Percentiles rank a stretch among this genome's conserved stretches.
phyloP scores from a whole-genome alignment of 2,113 vertebrate genomes.

The Phalacrocorax aristotelis region DNA sequence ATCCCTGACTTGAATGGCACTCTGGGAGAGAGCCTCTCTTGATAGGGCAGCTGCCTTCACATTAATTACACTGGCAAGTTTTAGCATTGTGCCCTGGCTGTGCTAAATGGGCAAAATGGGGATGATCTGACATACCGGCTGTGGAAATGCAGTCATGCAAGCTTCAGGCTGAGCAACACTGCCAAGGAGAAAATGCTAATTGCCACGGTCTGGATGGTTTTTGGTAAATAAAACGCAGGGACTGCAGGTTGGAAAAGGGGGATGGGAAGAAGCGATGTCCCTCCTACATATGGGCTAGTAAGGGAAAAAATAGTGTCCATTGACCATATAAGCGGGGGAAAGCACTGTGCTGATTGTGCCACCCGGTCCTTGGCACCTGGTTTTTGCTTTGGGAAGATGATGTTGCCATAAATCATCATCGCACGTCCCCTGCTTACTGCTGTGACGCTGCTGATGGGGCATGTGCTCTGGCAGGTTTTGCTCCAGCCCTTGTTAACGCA shows the following conservation, averaged over 20 bases:
- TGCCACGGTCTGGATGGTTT: background rate
- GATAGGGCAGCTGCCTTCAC: background rate
- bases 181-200: background rate
- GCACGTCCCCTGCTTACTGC: background rate
- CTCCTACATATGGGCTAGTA: background rate
- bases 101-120: too few species aligned
- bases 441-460: background rate
- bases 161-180: background rate
- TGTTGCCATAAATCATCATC: background rate
- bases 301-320: background rate
- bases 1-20: background rate
- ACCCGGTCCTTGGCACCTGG: fast-evolving
- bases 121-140: background rate
- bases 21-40: background rate
- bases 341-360: background rate
- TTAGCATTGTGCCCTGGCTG: background rate
- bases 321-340: background rate
- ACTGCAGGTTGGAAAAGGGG: background rate
- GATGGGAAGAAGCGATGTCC: background rate
- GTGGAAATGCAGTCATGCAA: background rate
- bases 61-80: background rate
- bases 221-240: background rate
- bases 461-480: background rate
- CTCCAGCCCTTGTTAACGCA: background rate
- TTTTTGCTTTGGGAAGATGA: background rate